Conservation (phyloP, 2,888 invertebrate genomes). For the Tromatobia lineatoria region DNA sequence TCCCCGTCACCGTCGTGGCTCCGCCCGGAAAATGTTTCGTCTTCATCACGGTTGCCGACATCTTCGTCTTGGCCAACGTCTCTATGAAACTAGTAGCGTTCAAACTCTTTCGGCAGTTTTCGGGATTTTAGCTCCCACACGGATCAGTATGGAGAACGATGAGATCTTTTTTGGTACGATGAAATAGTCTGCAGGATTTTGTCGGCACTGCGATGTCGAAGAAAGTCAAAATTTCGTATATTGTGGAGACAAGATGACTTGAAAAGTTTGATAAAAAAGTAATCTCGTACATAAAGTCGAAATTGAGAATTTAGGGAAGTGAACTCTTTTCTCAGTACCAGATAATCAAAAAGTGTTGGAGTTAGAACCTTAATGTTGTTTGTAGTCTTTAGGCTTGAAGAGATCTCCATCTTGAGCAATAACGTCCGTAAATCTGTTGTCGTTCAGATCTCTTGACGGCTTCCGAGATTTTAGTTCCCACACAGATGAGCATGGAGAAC, state of each 20-base stretch:
- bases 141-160: background rate
- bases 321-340: background rate
- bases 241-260: slow-evolving; percentile 10
- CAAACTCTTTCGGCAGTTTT: slow-evolving; percentile 51
- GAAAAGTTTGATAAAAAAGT: slow-evolving; percentile 35
- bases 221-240: slow-evolving; percentile 16
- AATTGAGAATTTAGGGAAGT: background rate
- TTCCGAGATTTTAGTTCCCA: slow-evolving; percentile 49
- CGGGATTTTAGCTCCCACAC: slow-evolving; percentile 43
- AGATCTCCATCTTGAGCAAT: slow-evolving; percentile 29
- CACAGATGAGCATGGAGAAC: background rate
- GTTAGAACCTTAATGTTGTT: background rate
- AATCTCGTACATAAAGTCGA: background rate
- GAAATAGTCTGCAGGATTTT: slow-evolving; percentile 48
- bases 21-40: slow-evolving; percentile 38
- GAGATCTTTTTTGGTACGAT: slow-evolving; percentile 26
- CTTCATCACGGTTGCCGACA: slow-evolving; percentile 24
- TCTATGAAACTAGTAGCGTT: slow-evolving; percentile 21
- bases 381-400: background rate
- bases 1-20: slow-evolving; percentile 39
- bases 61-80: slow-evolving; percentile 27
- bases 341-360: background rate
- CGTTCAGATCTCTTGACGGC: slow-evolving; percentile 43
- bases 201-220: slow-evolving; percentile 35
- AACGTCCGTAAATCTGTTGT: slow-evolving; percentile 8